These are phyloP conservation scores for Podarcis siculus DNA, from an alignment of 2,797 vertebrate genomes.

Conservation along the genomic window DNA sequence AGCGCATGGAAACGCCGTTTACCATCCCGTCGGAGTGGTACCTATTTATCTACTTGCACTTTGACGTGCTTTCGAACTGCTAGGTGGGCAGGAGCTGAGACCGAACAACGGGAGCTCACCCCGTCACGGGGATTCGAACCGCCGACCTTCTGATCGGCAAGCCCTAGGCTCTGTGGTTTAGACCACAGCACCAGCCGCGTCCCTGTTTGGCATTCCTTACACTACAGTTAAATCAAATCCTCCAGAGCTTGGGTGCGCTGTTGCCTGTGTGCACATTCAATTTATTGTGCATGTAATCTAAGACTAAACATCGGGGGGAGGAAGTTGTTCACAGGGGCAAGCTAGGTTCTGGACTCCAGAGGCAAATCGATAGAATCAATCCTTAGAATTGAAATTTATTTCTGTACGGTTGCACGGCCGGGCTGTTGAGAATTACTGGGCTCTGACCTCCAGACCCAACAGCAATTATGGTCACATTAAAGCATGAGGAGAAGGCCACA, in stretches of 20 bases:
- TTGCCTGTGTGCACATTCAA: not conserved
- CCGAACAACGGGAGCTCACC: too few relatives aligned
- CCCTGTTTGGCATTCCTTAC: conserved; percentile 22
- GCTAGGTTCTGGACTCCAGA: conserved; percentile 1
- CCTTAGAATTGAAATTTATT: conserved; percentile 50
- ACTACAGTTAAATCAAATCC: not conserved
- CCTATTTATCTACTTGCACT: too few relatives aligned
- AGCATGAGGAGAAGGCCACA: conserved; percentile 27
- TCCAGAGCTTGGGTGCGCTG: conserved; percentile 7
- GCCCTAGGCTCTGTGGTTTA: too few relatives aligned
- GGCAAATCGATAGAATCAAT: conserved; percentile 33
- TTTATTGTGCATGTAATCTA: conserved; percentile 23
- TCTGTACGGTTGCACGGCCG: conserved; percentile 7
- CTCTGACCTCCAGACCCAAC: conserved; percentile 32
- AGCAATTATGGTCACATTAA: conserved; percentile 35
- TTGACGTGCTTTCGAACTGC: too few relatives aligned
- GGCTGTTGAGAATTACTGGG: conserved; percentile 33
- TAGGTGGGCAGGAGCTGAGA: too few relatives aligned
- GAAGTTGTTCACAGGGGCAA: not conserved
- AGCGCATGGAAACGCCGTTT: too few relatives aligned
- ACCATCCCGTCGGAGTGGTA: too few relatives aligned
- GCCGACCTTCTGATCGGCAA: too few relatives aligned
- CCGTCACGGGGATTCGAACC: too few relatives aligned
- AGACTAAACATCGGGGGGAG: conserved; percentile 24
- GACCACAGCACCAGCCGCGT: too few relatives aligned